phyloP scores from a whole-genome alignment of 2,113 vertebrate genomes.

The Candoia aspera region DNA sequence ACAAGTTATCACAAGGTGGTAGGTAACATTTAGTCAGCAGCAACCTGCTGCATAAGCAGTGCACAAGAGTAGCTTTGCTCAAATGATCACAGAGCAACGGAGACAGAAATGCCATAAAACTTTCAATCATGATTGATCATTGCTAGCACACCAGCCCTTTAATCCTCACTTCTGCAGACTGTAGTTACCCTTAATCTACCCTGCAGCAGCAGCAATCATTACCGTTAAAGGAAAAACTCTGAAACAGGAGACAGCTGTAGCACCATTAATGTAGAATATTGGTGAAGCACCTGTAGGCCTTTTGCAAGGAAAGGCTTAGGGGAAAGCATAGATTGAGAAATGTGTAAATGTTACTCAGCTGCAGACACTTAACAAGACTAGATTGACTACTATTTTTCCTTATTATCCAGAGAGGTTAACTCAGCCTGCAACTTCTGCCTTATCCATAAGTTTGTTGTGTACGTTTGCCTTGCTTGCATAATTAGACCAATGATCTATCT shows the following conservation, averaged over 20 bases:
- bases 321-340: neutral
- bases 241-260: neutral
- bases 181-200: neutral
- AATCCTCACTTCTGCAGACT: neutral
- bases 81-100: neutral
- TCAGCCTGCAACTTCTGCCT: neutral
- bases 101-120: constrained; percentile 34
- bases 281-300: neutral
- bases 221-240: neutral
- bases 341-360: neutral
- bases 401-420: neutral
- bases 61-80: accelerated
- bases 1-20: neutral
- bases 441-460: neutral
- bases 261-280: neutral
- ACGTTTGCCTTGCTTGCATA: neutral
- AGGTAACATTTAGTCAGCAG: accelerated
- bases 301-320: neutral
- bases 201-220: neutral
- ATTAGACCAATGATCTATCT: neutral
- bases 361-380: neutral
- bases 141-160: neutral
- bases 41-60: neutral
- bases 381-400: neutral
- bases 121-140: constrained; percentile 28